A percentile compares a stretch with the other conserved stretches of the same genome.
phyloP scores from a whole-genome alignment of 2,797 vertebrate species.

The Sphaeramia orbicularis region DNA sequence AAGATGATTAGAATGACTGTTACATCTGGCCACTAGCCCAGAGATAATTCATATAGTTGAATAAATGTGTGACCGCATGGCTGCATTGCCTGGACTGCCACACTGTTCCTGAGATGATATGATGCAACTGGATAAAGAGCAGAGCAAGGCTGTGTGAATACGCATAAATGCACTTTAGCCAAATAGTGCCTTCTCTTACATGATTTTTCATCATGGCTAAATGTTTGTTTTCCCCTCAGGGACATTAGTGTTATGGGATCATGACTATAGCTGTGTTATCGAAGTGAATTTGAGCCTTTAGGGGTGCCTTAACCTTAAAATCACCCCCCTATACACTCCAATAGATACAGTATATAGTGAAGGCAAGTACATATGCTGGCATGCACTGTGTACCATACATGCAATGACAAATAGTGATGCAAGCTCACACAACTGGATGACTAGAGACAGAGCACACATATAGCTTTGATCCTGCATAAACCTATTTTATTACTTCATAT shows the following conservation, averaged over 20 bases:
- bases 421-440: conserved; percentile 23
- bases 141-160: conserved; percentile 67
- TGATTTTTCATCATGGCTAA: conserved; percentile 74
- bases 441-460: conserved; percentile 1
- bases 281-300: conserved; percentile 58
- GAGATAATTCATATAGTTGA: conserved; percentile 68
- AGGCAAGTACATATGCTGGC: conserved; percentile 35
- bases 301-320: conserved; percentile 66
- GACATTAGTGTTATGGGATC: conserved; percentile 55
- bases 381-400: conserved; percentile 10
- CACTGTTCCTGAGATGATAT: conserved; percentile 70
- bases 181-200: conserved; percentile 67
- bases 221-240: conserved; percentile 69
- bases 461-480: neutral
- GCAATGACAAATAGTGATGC: conserved; percentile 38
- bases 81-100: conserved; percentile 61
- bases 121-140: conserved; percentile 79
- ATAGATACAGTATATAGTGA: conserved; percentile 28
- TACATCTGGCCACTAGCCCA: conserved; percentile 71
- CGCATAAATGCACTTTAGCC: conserved; percentile 73
- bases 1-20: conserved; percentile 61
- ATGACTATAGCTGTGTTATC: conserved; percentile 46
- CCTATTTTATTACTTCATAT: conserved; percentile 14
- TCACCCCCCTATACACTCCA: conserved; percentile 42
- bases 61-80: conserved; percentile 65